Evolutionary conservation across 2,888 invertebrate species (phyloP).

Genomic region (Sesia bembeciformis): DNA sequence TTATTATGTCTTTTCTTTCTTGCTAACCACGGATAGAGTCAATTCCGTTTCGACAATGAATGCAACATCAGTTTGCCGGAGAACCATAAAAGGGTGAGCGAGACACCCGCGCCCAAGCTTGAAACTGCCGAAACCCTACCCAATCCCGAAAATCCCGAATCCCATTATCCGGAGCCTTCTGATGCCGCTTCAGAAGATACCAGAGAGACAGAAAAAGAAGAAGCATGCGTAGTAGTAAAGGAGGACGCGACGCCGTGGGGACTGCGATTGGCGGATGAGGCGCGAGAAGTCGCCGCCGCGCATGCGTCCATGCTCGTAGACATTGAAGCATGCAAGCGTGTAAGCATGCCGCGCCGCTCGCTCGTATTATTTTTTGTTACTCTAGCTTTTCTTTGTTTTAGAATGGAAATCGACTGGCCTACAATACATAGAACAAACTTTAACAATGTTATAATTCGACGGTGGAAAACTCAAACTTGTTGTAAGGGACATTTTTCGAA

Average conservation of each 20-base stretch:
- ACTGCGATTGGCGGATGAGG: conserved; percentile 62
- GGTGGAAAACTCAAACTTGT: no score
- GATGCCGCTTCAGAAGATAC: conserved; percentile 48
- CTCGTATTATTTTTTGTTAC: background rate
- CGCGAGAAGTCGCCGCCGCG: conserved; percentile 66
- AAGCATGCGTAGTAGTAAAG: conserved; percentile 64
- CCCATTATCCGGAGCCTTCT: conserved; percentile 17
- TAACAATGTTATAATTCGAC: no score
- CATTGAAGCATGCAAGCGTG: conserved; percentile 80
- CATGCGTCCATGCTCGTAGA: conserved; percentile 72
- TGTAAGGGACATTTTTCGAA: no score
- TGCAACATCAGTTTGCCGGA: conserved; percentile 97
- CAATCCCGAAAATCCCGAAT: conserved; percentile 51
- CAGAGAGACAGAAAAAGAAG: conserved; percentile 34
- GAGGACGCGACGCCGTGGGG: conserved; percentile 61
- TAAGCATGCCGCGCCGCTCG: conserved; percentile 77
- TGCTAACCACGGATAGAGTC: conserved; percentile 84
- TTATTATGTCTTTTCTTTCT: conserved; percentile 32
- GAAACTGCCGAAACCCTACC: conserved; percentile 36
- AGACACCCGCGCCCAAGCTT: conserved; percentile 59
- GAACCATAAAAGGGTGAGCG: conserved; percentile 98
- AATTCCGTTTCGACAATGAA: conserved; percentile 99
- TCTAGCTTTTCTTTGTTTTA: conserved; percentile 12
- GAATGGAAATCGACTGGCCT: conserved; percentile 30
- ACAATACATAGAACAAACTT: no score